Base-by-base conservation (phyloP, 2,113 vertebrate species). In the Pelecanus crispus region DNA sequence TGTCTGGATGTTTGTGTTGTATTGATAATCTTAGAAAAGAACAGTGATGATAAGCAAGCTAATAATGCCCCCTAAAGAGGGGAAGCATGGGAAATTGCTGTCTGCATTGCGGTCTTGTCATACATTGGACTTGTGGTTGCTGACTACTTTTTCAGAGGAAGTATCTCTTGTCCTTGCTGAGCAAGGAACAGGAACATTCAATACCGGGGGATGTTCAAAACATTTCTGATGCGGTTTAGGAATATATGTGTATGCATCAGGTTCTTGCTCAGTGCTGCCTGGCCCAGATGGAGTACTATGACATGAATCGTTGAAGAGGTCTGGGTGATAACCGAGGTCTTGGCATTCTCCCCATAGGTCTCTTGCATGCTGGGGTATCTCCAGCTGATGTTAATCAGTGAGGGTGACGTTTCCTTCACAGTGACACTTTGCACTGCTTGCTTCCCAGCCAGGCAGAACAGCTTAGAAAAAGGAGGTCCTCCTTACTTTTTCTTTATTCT, bases 191-290 rank as follows among this genome's bases (percentile, higher is more conserved):
- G 63, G 31, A 94, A 47, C 63, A 50, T 70, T 88, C 29, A 38
- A 2, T 83, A 67, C 18, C 1, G 6, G 19, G 17, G 18, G 16
- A 58, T 50, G 24, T 94, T 72, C 62, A 61, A 38, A 88, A 61
- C 12, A 24, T 82, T 88, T 62, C 28, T 74, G 52, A 24, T 90
- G 62, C n/a, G 4, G 9, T 59, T 82, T n/a, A 58, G 68, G 56
- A 91, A 31, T 52, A 34, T 21, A n/a, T 0, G 0, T 62, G 42
- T 78, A 29, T 0, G 0, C 53, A 40, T 28, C 34, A 26, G 44
- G 32, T 68, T 83, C 50, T 88, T 70, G 55, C 32, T 73, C 21
- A 28, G 59, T 66, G 45, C 91, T 95, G 50, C 77, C 62, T 86
- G 45, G 50, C 15, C 49, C 32, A 32, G 42, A 16, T 58, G 40